Percentiles rank a stretch among this genome's conserved stretches.
Evolutionary conservation across 2,113 vertebrate species (phyloP).

Genomic region (Origma solitaria): DNA sequence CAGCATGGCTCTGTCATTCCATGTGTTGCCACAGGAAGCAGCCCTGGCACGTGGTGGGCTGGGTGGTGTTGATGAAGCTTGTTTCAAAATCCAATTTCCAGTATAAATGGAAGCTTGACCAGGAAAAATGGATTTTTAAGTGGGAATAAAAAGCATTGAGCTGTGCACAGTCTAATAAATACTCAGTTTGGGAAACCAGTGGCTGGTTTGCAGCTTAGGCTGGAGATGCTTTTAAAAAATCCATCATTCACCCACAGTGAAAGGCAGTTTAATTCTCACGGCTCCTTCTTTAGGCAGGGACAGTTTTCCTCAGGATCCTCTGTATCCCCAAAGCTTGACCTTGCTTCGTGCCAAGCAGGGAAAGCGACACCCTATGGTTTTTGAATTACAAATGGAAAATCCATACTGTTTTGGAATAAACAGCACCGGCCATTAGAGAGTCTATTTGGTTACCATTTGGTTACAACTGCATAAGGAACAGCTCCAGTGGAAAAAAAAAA

Average conservation of each 20-base stretch:
- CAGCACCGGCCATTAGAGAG: not conserved
- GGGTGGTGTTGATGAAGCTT: not conserved
- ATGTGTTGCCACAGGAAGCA: not conserved
- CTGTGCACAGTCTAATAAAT: not conserved
- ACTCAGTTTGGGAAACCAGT: not conserved
- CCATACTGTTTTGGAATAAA: slow-evolving; percentile 35
- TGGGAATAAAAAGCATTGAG: not conserved
- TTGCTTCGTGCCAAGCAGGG: not conserved
- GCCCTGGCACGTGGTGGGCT: fast-evolving
- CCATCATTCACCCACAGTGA: not conserved
- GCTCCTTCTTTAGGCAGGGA: not conserved
- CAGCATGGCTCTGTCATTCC: fast-evolving
- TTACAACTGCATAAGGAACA: slow-evolving; percentile 34
- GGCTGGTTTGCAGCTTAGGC: not conserved
- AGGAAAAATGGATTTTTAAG: not conserved
- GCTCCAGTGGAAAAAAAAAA: slow-evolving; percentile 5
- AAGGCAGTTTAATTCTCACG: not conserved
- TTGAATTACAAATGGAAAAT: slow-evolving; percentile 40
- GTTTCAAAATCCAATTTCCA: not conserved
- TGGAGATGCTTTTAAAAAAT: not conserved
- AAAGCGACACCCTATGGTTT: slow-evolving; percentile 9
- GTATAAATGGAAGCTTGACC: not conserved
- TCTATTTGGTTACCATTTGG: slow-evolving; percentile 19
- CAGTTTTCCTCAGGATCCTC: not conserved
- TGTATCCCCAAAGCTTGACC: not conserved